These are phyloP conservation scores for Cecropterus lyciades DNA, from an alignment of 1,140 invertebrate species.

Conservation along the genomic window DNA sequence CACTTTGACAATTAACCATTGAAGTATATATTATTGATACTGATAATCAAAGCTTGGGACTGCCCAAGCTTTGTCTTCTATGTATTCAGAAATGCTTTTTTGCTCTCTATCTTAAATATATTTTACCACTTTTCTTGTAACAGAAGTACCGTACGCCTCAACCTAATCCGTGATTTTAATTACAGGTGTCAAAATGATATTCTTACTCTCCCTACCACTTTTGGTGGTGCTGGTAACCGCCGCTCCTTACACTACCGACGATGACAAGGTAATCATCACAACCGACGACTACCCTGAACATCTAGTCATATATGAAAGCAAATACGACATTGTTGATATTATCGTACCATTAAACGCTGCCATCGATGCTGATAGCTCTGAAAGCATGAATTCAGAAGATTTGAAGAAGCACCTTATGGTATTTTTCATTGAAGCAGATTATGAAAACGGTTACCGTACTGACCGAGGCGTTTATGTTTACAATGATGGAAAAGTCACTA, in stretches of 20 bases:
- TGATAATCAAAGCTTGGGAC: too few species aligned
- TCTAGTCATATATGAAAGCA: conserved; percentile 48
- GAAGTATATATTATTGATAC: too few species aligned
- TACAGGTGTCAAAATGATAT: conserved; percentile 39
- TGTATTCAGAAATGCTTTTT: too few species aligned
- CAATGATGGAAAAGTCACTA: conserved; percentile 42
- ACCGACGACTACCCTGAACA: conserved; percentile 47
- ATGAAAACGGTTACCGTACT: conserved; percentile 35
- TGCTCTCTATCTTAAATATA: too few species aligned
- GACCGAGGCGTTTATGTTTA: conserved; percentile 55
- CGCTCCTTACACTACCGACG: conserved; percentile 38
- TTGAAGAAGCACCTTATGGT: conserved; percentile 27
- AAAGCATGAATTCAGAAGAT: conserved; percentile 23
- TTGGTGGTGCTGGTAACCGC: conserved; percentile 37
- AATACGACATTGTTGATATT: conserved; percentile 65
- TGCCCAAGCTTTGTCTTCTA: too few species aligned
- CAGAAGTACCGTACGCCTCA: too few species aligned
- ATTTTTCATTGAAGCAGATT: conserved; percentile 61
- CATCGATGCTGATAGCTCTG: not conserved
- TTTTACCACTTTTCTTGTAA: too few species aligned
- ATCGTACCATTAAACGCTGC: conserved; percentile 56
- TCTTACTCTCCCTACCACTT: conserved; percentile 7
- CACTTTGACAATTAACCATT: too few species aligned
- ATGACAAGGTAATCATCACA: conserved; percentile 39
- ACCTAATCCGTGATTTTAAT: too few species aligned